Conservation (phyloP, 2,113 vertebrate genomes). For the Myrmecobius fasciatus region DNA sequence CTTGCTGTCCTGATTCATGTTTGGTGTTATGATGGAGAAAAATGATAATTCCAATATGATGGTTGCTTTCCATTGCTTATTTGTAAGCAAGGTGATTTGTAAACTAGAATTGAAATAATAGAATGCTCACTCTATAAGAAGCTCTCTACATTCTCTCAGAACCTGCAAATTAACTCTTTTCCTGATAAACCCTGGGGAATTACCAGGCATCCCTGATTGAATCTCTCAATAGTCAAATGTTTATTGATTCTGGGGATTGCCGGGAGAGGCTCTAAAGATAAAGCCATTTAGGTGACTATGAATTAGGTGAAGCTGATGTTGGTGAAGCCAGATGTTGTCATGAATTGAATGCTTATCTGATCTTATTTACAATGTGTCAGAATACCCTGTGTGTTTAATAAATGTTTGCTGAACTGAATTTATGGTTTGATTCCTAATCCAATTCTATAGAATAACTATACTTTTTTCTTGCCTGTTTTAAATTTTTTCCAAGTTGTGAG, state of each 20-base stretch:
- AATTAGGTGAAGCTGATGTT: background rate
- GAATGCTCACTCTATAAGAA: background rate
- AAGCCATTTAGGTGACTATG: background rate
- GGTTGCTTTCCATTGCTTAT: background rate
- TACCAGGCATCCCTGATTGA: background rate
- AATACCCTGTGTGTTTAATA: background rate
- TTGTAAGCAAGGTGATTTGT: background rate
- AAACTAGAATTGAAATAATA: background rate
- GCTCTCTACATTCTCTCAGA: background rate
- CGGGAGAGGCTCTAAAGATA: background rate
- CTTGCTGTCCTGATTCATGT: background rate
- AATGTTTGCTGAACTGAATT: background rate
- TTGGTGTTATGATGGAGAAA: background rate
- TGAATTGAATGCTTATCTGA: background rate
- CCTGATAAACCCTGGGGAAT: background rate
- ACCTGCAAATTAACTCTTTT: background rate
- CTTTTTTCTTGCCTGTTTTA: background rate
- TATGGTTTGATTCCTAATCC: background rate
- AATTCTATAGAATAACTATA: background rate
- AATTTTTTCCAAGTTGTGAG: background rate
- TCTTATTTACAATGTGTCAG: background rate
- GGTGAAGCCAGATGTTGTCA: background rate
- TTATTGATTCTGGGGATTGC: background rate
- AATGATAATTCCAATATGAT: background rate
- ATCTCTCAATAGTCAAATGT: background rate